These are phyloP conservation scores for Chaetodon trifascialis DNA, from an alignment of 2,113 vertebrate species.

Conservation along the genomic window DNA sequence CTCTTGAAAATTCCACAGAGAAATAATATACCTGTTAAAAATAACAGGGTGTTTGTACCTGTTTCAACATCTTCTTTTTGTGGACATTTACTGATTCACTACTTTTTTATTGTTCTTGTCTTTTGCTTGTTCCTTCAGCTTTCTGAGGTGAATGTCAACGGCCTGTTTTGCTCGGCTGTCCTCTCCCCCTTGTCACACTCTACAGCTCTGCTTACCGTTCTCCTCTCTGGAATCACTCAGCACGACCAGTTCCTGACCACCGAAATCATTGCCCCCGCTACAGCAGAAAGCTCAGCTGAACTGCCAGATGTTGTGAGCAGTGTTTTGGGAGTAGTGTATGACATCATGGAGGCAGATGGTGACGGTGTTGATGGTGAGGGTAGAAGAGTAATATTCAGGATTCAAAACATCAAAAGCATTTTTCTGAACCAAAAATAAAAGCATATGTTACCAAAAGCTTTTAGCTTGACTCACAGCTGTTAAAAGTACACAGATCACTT, in stretches of 20 bases:
- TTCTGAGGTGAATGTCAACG: constrained; percentile 84
- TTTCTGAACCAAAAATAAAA: neutral
- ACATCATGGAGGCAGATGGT: constrained; percentile 72
- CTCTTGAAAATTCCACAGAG: too few species aligned
- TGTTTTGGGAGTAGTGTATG: constrained; percentile 83
- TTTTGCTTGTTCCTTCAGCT: constrained; percentile 79
- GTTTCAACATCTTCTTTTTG: neutral
- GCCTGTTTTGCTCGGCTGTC: constrained; percentile 84
- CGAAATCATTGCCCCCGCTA: constrained; percentile 20
- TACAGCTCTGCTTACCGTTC: constrained; percentile 86
- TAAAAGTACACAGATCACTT: neutral
- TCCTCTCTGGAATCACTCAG: constrained; percentile 62
- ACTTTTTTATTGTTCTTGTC: neutral
- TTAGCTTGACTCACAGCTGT: neutral
- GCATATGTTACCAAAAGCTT: neutral
- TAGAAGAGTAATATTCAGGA: neutral
- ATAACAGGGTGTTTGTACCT: too few species aligned
- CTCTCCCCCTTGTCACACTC: constrained; percentile 85
- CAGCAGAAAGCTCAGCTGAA: constrained; percentile 65
- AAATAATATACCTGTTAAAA: too few species aligned
- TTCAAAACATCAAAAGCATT: neutral
- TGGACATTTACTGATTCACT: neutral
- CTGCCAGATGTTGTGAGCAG: constrained; percentile 86
- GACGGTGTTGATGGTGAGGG: constrained; percentile 58
- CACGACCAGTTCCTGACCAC: constrained; percentile 29